Conservation (phyloP, 2,113 vertebrate species). For the Merops nubicus region DNA sequence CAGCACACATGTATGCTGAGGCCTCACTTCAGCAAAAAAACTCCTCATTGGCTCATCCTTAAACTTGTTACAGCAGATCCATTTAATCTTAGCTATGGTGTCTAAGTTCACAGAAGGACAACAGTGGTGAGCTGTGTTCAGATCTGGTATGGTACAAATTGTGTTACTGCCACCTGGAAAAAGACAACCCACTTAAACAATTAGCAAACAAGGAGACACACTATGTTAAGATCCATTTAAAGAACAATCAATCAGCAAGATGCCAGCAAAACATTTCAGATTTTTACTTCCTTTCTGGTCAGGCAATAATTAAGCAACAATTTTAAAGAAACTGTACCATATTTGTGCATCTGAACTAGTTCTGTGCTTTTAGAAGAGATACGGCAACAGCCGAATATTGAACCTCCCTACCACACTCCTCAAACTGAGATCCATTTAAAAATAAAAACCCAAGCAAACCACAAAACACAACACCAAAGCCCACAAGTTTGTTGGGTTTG, state of each 20-base stretch:
- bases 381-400: background rate
- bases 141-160: background rate
- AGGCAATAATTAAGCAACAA: background rate
- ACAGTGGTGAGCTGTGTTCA: background rate
- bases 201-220: background rate
- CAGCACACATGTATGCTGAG: background rate
- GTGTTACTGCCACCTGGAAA: background rate
- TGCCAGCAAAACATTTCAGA: background rate
- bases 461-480: background rate
- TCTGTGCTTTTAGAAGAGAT: background rate
- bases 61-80: background rate
- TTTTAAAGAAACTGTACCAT: background rate
- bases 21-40: background rate
- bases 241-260: background rate
- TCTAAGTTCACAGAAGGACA: background rate
- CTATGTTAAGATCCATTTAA: background rate
- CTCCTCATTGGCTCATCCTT: background rate
- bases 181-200: background rate
- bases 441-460: background rate
- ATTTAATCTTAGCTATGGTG: background rate
- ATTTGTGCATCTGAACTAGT: background rate
- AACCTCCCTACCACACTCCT: background rate
- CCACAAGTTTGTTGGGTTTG: background rate
- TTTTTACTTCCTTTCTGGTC: background rate
- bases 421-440: background rate